Conservation (phyloP, 64 coral and sea anemone genomes). For the Montipora foliosa region DNA sequence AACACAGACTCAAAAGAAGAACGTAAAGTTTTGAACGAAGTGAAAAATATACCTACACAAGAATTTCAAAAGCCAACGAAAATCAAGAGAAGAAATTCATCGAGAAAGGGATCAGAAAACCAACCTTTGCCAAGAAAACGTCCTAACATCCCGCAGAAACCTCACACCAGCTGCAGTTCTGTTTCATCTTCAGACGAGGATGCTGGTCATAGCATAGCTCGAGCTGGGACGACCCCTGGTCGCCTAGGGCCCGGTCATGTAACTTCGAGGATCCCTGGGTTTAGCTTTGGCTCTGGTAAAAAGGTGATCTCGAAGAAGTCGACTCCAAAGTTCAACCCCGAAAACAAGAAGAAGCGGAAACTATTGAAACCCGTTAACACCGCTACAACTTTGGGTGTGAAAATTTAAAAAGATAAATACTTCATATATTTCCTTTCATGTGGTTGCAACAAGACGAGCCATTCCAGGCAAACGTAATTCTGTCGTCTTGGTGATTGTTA, state of each 20-base stretch:
- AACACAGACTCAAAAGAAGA: neutral
- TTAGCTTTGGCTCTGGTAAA: conserved; percentile 25
- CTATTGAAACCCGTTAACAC: conserved; percentile 19
- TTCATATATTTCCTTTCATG: too few species aligned
- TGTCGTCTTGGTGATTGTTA: too few species aligned
- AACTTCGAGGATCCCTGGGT: neutral
- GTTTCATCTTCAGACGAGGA: conserved; percentile 38
- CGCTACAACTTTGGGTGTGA: conserved; percentile 9
- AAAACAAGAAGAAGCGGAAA: conserved; percentile 28
- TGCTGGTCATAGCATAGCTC: neutral
- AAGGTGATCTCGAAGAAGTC: neutral
- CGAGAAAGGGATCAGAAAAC: conserved; percentile 25
- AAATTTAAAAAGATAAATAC: neutral
- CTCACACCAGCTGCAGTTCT: conserved; percentile 4
- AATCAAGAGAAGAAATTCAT: neutral
- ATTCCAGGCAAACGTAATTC: too few species aligned
- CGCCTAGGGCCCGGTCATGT: neutral
- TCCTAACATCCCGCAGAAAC: neutral
- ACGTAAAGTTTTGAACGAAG: conserved; percentile 9
- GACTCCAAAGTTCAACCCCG: neutral
- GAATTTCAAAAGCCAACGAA: neutral
- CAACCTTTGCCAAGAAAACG: neutral
- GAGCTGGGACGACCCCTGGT: neutral
- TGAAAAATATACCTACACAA: neutral
- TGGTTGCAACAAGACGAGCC: too few species aligned